These are phyloP conservation scores for Zapornia atra DNA, from an alignment of 2,113 vertebrate genomes.

Conservation along the genomic window DNA sequence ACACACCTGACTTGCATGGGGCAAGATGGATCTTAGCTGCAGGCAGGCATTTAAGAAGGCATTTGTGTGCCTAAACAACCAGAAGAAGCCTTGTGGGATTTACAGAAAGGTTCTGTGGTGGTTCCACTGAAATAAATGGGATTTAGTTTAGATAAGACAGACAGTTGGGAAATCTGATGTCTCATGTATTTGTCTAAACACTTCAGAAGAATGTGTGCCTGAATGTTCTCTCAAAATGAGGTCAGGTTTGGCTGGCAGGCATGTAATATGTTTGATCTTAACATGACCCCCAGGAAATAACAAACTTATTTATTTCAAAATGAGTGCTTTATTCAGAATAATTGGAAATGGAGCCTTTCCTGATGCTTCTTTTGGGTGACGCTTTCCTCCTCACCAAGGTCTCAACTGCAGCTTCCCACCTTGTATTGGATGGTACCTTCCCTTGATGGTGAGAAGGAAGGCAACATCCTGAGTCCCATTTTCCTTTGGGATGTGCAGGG, in stretches of 20 bases:
- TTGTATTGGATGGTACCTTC: neutral
- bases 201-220: slow-evolving; percentile 4
- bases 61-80: neutral
- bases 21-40: neutral
- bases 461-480: neutral
- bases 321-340: neutral
- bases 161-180: neutral
- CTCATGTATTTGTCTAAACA: neutral
- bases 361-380: neutral
- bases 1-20: neutral
- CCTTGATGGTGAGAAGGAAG: neutral
- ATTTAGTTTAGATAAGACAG: neutral
- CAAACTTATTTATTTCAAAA: neutral
- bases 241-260: slow-evolving; percentile 1
- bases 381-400: neutral
- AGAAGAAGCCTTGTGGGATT: neutral
- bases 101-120: neutral
- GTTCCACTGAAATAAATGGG: neutral
- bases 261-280: neutral
- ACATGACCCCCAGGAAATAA: neutral
- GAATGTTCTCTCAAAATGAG: neutral
- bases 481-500: neutral
- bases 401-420: neutral
- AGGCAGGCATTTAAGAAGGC: neutral
- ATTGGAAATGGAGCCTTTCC: neutral